Evolutionary conservation across 2,113 vertebrate species (phyloP), one percentile per base, ranked within the genome.

Genomic region (Sylvietta virens): DNA sequence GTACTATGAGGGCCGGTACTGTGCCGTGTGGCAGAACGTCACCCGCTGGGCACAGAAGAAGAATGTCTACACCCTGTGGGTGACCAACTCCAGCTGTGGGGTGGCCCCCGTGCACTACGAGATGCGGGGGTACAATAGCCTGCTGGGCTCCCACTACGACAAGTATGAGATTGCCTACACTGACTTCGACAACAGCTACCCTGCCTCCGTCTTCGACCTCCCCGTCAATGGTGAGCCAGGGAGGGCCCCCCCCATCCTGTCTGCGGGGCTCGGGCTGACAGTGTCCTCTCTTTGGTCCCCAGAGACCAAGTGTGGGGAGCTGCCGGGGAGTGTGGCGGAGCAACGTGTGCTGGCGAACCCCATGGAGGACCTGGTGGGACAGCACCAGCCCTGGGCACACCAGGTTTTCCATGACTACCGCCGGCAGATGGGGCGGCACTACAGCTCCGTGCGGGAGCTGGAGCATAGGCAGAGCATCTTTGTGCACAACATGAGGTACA

Each of bases 131-230:
- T 98, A 98, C 96, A 98, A 99, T 97, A 98, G 97, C 6, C 97
- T 98, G 72, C 94, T 98, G 95, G 98, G 98, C 7, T 99, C 98
- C 62, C 98, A 98, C 94, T 98, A 98, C 2, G 98, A 99, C 97
- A 98, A 98, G 84, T 98, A 98, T 16, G 92, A 99, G 82, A 97
- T 98, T 31, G 74, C 98, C 94, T 98, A 98, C 97, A 95, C 74
- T 3, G 98, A 98, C 44, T 98, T 98, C 67, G 95, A 95, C 88
- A 73, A 96, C 84, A 80, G 91, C 13, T 97, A 97, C 70, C 97
- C 98, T 8, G 35, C 93, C 4, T 95, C 96, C 24, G 16, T 94
- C 51, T 98, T 98, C 17, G 80, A 81, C 21, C 90, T 98, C 64
- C 98, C 98, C 14, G 0, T 61, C 18, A 97, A 97, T 3, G 98